These are phyloP conservation scores for Alca torda DNA, from an alignment of 2,797 vertebrate species.

Conservation along the genomic window DNA sequence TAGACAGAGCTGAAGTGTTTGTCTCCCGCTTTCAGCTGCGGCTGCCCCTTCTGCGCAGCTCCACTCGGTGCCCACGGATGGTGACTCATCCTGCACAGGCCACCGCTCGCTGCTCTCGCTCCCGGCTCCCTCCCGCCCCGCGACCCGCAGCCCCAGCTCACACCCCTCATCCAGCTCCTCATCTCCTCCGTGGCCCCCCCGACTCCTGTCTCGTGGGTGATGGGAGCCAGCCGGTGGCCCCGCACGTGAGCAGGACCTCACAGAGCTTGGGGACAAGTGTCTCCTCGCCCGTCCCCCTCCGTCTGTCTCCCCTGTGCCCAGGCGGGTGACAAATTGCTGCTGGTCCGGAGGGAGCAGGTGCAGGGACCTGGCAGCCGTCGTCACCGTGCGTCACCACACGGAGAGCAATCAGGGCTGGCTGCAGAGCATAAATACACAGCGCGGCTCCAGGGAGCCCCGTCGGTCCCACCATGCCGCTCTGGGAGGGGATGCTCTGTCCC, in stretches of 20 bases:
- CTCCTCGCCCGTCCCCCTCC: background rate
- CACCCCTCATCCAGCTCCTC: background rate
- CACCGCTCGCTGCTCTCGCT: background rate
- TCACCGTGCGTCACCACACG: background rate
- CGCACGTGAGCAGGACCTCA: background rate
- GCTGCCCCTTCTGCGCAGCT: background rate
- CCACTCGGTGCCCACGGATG: background rate
- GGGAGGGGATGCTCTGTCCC: background rate
- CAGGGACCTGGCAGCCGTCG: background rate
- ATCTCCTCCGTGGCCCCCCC: background rate
- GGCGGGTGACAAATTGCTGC: background rate
- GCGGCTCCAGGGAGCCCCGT: background rate
- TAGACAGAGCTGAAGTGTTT: background rate
- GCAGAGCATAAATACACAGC: background rate
- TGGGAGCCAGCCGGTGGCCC: background rate
- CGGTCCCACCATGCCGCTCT: background rate
- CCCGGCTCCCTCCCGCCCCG: background rate
- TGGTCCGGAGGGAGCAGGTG: background rate
- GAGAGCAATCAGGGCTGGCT: background rate
- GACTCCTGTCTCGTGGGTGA: accelerated
- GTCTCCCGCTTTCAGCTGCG: background rate
- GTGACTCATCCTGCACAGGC: background rate
- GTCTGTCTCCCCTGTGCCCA: background rate
- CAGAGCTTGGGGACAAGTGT: background rate
- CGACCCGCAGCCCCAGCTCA: background rate